phyloP scores from a whole-genome alignment of 1,140 invertebrate species.

The Atta cephalotes region DNA sequence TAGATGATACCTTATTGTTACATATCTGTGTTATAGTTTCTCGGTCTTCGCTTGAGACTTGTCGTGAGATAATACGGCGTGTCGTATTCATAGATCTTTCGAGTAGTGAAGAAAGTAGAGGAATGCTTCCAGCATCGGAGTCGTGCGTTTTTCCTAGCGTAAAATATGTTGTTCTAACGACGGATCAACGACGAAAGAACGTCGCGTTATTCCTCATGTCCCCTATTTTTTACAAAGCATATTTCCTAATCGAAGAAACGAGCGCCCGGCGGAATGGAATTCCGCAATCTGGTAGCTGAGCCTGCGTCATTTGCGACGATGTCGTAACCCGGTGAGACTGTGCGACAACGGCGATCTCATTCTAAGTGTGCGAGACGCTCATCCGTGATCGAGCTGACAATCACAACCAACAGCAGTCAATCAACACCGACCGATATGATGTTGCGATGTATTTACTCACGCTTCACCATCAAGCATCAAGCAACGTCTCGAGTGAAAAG shows the following conservation, averaged over 20 bases:
- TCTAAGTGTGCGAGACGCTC: slow-evolving; percentile 10
- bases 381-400: neutral
- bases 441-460: too few relatives aligned
- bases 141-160: neutral
- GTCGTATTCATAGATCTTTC: slow-evolving; percentile 64
- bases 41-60: slow-evolving; percentile 59
- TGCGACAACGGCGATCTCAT: slow-evolving; percentile 26
- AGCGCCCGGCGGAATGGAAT: slow-evolving; percentile 17
- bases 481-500: too few relatives aligned
- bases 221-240: slow-evolving; percentile 25
- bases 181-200: slow-evolving; percentile 25
- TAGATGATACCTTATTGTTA: slow-evolving; percentile 68
- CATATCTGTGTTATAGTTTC: slow-evolving; percentile 37
- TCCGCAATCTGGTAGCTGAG: slow-evolving; percentile 9
- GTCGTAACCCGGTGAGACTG: slow-evolving; percentile 35
- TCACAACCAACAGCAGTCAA: neutral
- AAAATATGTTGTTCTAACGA: neutral
- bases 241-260: slow-evolving; percentile 50
- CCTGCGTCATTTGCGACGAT: slow-evolving; percentile 66
- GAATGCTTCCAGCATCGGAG: neutral
- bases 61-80: slow-evolving; percentile 51
- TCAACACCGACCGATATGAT: too few relatives aligned
- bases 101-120: neutral
- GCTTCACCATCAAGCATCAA: too few relatives aligned
- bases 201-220: neutral